A percentile compares a stretch with the other conserved stretches of the same genome.
Evolutionary conservation across 2,797 vertebrate species (phyloP).

Genomic region (Sphaeramia orbicularis): DNA sequence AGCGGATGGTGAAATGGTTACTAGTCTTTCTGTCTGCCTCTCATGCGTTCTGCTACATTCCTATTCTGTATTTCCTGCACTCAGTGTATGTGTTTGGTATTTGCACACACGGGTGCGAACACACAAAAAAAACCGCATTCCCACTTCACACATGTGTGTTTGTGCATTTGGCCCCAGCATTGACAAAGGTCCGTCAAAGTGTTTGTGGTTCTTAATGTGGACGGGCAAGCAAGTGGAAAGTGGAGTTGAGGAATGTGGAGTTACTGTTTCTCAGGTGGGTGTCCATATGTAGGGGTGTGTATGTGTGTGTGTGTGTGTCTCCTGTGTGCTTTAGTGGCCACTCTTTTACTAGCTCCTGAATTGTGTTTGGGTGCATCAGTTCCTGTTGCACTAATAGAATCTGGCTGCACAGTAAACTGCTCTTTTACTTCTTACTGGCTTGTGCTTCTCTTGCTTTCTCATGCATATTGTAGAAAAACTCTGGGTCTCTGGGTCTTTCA

Average conservation of each 20-base stretch:
- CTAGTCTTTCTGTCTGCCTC: slow-evolving; percentile 9
- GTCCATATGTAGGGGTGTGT: slow-evolving; percentile 24
- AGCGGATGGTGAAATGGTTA: slow-evolving; percentile 74
- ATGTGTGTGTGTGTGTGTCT: not conserved
- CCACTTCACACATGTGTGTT: not conserved
- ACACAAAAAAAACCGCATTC: slow-evolving; percentile 12
- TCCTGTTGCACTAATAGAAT: slow-evolving; percentile 35
- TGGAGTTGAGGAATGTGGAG: too few relatives aligned
- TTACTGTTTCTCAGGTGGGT: slow-evolving; percentile 33
- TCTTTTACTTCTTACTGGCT: slow-evolving; percentile 32
- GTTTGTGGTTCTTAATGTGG: slow-evolving; percentile 5
- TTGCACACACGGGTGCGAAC: not conserved
- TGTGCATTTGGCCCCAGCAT: slow-evolving; percentile 2
- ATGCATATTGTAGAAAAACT: slow-evolving; percentile 49
- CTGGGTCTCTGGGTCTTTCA: too few relatives aligned
- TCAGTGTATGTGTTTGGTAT: slow-evolving; percentile 12
- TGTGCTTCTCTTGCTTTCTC: slow-evolving; percentile 17
- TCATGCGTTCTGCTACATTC: slow-evolving; percentile 1
- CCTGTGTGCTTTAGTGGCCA: slow-evolving; percentile 1
- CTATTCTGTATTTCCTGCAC: slow-evolving; percentile 23
- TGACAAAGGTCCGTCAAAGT: too few relatives aligned
- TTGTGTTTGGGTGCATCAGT: slow-evolving; percentile 12
- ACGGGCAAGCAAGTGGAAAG: not conserved
- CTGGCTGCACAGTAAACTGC: slow-evolving; percentile 31
- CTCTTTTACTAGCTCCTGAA: slow-evolving; percentile 24